Percentiles rank a stretch among this genome's conserved stretches.
Evolutionary conservation across 2,888 invertebrate species (phyloP).

Genomic region (Epinotia demarniana): DNA sequence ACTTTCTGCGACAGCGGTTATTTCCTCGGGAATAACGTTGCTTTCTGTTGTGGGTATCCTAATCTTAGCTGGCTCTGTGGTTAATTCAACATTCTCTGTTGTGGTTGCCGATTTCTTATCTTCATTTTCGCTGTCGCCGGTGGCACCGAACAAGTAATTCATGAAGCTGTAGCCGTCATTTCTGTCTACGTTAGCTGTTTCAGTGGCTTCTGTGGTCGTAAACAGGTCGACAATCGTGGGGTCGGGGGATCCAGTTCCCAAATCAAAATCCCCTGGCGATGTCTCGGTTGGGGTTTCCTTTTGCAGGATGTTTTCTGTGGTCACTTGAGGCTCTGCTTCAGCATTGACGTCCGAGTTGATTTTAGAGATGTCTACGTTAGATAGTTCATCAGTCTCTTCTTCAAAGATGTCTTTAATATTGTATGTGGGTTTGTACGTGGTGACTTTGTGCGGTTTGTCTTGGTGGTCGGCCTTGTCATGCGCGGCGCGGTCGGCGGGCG

Average conservation of each 20-base stretch:
- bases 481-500: slow-evolving; percentile 58
- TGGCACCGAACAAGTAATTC: slow-evolving; percentile 76
- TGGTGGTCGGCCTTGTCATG: slow-evolving; percentile 64
- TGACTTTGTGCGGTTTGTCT: slow-evolving; percentile 60
- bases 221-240: slow-evolving; percentile 67
- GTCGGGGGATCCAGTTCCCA: slow-evolving; percentile 74
- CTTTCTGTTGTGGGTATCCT: slow-evolving; percentile 70
- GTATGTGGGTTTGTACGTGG: slow-evolving; percentile 74
- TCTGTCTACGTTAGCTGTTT: slow-evolving; percentile 60
- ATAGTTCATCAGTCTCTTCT: slow-evolving; percentile 57
- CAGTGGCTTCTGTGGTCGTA: slow-evolving; percentile 65
- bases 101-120: slow-evolving; percentile 47
- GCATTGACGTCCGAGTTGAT: slow-evolving; percentile 51
- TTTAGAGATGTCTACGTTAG: slow-evolving; percentile 68
- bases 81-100: slow-evolving; percentile 54
- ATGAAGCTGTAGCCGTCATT: slow-evolving; percentile 72
- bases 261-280: slow-evolving; percentile 73
- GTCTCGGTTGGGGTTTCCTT: slow-evolving; percentile 59
- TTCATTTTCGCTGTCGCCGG: slow-evolving; percentile 59
- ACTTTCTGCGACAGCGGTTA: slow-evolving; percentile 59
- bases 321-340: slow-evolving; percentile 51
- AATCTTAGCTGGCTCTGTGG: slow-evolving; percentile 59
- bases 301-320: slow-evolving; percentile 49
- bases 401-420: slow-evolving; percentile 68
- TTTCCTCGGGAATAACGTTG: slow-evolving; percentile 75